These are phyloP conservation scores for Cephus spinipes DNA, from an alignment of 2,888 invertebrate species.

Conservation along the genomic window DNA sequence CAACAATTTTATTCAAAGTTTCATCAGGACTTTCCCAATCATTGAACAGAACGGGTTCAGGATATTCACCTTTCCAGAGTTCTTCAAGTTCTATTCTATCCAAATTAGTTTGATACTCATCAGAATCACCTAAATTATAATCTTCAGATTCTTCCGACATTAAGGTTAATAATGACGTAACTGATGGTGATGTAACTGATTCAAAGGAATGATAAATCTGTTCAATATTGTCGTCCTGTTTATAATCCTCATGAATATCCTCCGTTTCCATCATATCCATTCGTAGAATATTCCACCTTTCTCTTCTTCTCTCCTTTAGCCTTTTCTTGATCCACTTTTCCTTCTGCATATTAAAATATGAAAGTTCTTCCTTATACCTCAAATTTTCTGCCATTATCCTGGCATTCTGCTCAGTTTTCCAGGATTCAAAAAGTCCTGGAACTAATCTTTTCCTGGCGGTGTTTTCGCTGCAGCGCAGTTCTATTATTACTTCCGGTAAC, in stretches of 20 bases:
- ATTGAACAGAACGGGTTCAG: conserved; percentile 67
- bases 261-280: conserved; percentile 6
- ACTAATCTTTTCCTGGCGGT: conserved; percentile 60
- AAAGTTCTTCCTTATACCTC: conserved; percentile 60
- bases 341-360: conserved; percentile 14
- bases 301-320: conserved; percentile 29
- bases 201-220: neutral
- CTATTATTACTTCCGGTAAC: conserved; percentile 73
- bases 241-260: conserved; percentile 5
- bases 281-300: conserved; percentile 35
- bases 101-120: conserved; percentile 26
- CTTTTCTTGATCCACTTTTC: conserved; percentile 30
- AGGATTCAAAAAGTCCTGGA: conserved; percentile 60
- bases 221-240: neutral
- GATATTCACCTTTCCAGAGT: conserved; percentile 59
- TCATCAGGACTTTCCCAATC: conserved; percentile 69
- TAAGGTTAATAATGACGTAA: conserved; percentile 36
- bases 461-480: conserved; percentile 66
- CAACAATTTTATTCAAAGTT: conserved; percentile 66
- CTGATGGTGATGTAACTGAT: conserved; percentile 35
- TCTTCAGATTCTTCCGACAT: conserved; percentile 50
- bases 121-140: conserved; percentile 7
- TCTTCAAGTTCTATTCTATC: conserved; percentile 59
- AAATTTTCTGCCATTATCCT: conserved; percentile 52
- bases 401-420: conserved; percentile 58